Percentiles rank a stretch among this genome's conserved stretches.
Evolutionary conservation across 2,113 vertebrate genomes (phyloP).

Genomic region (Sula dactylatra): DNA sequence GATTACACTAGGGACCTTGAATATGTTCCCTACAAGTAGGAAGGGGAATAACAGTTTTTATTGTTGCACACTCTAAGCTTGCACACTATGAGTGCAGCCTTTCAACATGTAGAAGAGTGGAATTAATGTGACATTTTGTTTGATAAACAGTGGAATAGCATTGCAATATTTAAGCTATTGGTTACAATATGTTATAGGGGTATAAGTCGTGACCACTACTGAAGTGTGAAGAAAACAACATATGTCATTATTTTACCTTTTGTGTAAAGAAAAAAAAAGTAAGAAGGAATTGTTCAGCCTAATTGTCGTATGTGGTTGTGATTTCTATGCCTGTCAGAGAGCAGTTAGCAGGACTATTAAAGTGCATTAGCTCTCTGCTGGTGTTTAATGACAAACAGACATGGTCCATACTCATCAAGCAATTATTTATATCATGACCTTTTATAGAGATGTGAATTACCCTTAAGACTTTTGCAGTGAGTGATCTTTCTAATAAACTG

Average conservation of each 20-base stretch:
- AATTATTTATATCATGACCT: slow-evolving; percentile 71
- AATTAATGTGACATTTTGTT: neutral
- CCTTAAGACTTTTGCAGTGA: slow-evolving; percentile 66
- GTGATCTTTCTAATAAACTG: slow-evolving; percentile 72
- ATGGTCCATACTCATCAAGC: slow-evolving; percentile 58
- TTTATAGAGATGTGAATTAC: slow-evolving; percentile 64
- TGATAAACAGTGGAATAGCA: neutral
- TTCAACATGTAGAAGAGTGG: neutral
- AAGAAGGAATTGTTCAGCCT: neutral
- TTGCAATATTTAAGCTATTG: neutral
- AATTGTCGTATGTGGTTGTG: slow-evolving; percentile 36
- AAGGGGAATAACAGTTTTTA: neutral
- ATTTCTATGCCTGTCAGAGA: slow-evolving; percentile 10
- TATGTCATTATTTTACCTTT: slow-evolving; percentile 35
- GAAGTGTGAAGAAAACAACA: slow-evolving; percentile 18
- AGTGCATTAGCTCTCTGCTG: slow-evolving; percentile 68
- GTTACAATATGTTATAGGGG: neutral
- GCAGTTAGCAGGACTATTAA: slow-evolving; percentile 65
- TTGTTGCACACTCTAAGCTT: neutral
- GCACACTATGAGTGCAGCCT: neutral
- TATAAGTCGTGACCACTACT: neutral
- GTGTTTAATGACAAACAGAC: slow-evolving; percentile 71
- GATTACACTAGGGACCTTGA: neutral
- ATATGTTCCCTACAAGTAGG: neutral
- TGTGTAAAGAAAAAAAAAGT: neutral